Evolutionary conservation across 1,140 invertebrate genomes (phyloP).

Genomic region (Cotesia typhae): DNA sequence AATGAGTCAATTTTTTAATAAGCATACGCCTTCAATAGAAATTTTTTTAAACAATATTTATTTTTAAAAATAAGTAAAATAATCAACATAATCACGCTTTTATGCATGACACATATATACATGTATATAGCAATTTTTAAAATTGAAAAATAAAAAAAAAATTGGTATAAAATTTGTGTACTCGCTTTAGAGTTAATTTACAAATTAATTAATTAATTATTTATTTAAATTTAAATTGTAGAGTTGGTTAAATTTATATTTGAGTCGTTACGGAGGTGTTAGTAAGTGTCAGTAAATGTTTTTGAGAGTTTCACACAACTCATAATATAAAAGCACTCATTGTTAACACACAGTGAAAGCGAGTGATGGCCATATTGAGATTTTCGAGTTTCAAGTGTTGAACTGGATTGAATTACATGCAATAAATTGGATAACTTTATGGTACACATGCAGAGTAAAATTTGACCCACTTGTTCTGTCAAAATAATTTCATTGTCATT

Average conservation of each 20-base stretch:
- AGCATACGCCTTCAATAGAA: background rate
- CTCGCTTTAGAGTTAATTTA: slow-evolving; percentile 16
- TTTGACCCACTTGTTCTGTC: too few relatives aligned
- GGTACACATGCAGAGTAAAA: too few relatives aligned
- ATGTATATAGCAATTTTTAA: slow-evolving; percentile 4
- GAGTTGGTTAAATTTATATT: background rate
- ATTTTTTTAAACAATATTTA: slow-evolving; percentile 3
- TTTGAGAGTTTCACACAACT: background rate
- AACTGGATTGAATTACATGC: too few relatives aligned
- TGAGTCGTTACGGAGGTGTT: background rate
- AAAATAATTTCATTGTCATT: too few relatives aligned
- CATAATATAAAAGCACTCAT: background rate
- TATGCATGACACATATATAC: background rate
- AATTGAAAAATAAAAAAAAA: slow-evolving; percentile 20
- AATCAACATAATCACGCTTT: slow-evolving; percentile 9
- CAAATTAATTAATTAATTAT: too few relatives aligned
- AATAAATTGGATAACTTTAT: too few relatives aligned
- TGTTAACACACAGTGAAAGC: too few relatives aligned
- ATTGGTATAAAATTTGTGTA: slow-evolving; percentile 22
- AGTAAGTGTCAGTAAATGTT: too few relatives aligned
- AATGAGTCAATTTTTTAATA: slow-evolving; percentile 30
- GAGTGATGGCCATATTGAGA: too few relatives aligned
- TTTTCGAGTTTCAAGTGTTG: too few relatives aligned
- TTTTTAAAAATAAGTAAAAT: background rate
- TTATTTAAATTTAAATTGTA: slow-evolving; percentile 3